phyloP scores from a whole-genome alignment of 2,888 invertebrate genomes.

The Agrotis segetum region DNA sequence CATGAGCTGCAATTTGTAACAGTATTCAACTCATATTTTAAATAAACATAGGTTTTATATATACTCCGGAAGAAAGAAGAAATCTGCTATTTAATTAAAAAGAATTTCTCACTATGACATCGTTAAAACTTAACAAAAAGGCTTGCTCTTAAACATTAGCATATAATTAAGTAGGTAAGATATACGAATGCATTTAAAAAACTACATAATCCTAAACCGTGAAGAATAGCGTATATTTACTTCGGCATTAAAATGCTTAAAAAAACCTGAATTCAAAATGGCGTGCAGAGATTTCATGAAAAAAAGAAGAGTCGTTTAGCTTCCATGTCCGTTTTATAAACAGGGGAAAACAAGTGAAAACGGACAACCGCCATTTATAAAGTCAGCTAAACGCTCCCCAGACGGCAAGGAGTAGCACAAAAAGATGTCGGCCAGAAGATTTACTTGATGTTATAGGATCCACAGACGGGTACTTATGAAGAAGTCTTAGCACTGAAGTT shows the following conservation, averaged over 20 bases:
- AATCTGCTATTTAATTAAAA: not conserved
- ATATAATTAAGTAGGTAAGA: not conserved
- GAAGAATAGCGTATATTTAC: not conserved
- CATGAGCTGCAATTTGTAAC: not conserved
- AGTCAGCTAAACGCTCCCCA: constrained; percentile 68
- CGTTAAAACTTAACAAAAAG: not conserved
- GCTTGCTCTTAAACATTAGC: not conserved
- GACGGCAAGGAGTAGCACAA: constrained; percentile 48
- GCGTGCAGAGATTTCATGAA: constrained; percentile 32
- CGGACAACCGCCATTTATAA: constrained; percentile 65
- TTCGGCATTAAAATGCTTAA: constrained; percentile 10
- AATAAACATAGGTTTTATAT: not conserved
- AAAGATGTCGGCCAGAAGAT: constrained; percentile 33
- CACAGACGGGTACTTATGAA: constrained; percentile 7
- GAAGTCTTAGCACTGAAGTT: constrained; percentile 21
- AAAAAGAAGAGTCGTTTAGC: constrained; percentile 27
- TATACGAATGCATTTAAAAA: not conserved
- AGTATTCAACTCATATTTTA: not conserved
- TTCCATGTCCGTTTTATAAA: constrained; percentile 56
- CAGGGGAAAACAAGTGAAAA: constrained; percentile 67
- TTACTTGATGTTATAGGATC: constrained; percentile 11
- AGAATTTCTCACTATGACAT: too few relatives aligned
- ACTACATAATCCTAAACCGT: constrained; percentile 2
- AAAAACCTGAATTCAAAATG: constrained; percentile 30
- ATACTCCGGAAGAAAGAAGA: not conserved